Base-by-base conservation (phyloP, 2,113 vertebrate genomes). In the Columba livia region DNA sequence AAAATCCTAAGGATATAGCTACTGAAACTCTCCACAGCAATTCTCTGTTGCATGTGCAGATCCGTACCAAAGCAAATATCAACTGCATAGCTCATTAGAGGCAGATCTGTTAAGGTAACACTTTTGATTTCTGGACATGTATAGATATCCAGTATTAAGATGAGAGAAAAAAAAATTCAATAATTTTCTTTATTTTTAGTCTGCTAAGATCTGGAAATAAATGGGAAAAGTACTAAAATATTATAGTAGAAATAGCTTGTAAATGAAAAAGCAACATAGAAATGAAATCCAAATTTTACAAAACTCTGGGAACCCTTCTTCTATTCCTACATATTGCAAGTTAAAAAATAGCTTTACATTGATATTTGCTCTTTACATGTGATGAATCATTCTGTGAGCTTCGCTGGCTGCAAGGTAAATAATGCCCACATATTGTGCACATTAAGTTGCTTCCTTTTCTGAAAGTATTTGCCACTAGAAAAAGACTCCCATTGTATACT, bases 301-400 rank as follows among this genome's bases (percentile, higher is more conserved):
- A 2, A 78, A 14, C 5, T 47, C 14, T 84, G n/a, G 54, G 23
- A 79, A 48, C 12, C 75, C 3, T 21, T 20, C 13, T 69, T 75
- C 8, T 64, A 2, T 56, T 56, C 10, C 56, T 73, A 0, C 31
- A 6, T n/a, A 61, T 79, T 62, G 12, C 18, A 89, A 90, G 16
- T 38, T 57, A 20, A 56, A 77, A 32, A 32, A 18, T 8, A 32
- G 3, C 7, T 64, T 83, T 69, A 6, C 6, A 3, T 57, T 74
- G 28, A 2, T 58, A n/a, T 69, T 72, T 82, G 4, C 36, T 60
- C 32, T 73, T 72, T 82, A 5, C 36, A n/a, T 0, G 0, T 15
- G 29, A 7, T 8, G 23, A 88, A 10, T 34, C 4, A 1, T 57
- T 28, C 51, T 64, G 6, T 74, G 24, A 48, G 23, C 19, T 53